A percentile compares a stretch with the other conserved stretches of the same genome.
Evolutionary conservation across 2,113 vertebrate species (phyloP).

Genomic region (Noctilio leporinus): DNA sequence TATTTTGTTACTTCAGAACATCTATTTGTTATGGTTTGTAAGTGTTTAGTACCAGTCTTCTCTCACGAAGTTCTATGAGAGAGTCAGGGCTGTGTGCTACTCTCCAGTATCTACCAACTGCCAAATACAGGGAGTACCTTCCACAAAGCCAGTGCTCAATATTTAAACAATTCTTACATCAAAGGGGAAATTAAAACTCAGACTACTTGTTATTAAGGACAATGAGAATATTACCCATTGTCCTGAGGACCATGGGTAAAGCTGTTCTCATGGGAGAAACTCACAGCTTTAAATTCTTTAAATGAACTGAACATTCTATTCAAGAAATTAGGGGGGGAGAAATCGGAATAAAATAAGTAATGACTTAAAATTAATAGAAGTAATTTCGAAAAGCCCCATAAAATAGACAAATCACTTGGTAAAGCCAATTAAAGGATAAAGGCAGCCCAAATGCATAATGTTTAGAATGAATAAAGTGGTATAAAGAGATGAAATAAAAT

Average conservation of each 20-base stretch:
- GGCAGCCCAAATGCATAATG: not conserved
- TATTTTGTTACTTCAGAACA: slow-evolving; percentile 14
- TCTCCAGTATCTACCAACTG: not conserved
- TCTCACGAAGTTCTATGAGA: not conserved
- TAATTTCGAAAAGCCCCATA: not conserved
- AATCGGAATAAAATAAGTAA: not conserved
- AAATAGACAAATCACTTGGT: not conserved
- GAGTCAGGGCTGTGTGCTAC: not conserved
- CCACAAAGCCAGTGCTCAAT: not conserved
- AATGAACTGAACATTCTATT: not conserved
- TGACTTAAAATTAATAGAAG: not conserved
- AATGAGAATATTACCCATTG: not conserved
- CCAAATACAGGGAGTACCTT: not conserved
- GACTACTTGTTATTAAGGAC: not conserved
- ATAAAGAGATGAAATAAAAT: not conserved
- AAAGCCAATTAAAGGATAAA: not conserved
- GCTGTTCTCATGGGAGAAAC: not conserved
- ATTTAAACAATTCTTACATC: not conserved
- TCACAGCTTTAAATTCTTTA: not conserved
- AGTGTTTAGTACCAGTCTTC: not conserved
- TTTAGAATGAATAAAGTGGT: not conserved
- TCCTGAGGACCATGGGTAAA: not conserved
- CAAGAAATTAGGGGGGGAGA: not conserved
- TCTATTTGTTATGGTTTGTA: not conserved
- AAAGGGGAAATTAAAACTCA: not conserved